Conservation (phyloP, 2,113 vertebrate species). For the Poecilia latipinna region DNA sequence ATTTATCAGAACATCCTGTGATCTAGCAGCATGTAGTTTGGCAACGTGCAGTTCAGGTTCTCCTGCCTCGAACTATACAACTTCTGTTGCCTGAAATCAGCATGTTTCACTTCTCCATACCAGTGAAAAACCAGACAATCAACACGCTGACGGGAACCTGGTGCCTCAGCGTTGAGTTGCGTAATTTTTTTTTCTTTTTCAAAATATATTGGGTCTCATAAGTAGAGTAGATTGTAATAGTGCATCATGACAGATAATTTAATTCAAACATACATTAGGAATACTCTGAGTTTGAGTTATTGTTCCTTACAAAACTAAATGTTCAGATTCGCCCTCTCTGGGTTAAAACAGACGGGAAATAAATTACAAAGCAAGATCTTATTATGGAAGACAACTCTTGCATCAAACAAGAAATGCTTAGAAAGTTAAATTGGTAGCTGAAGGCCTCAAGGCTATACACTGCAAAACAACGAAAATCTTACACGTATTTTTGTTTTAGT, state of each 20-base stretch:
- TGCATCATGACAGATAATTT: neutral
- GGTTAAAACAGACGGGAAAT: neutral
- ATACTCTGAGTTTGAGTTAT: neutral
- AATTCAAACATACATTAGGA: too few species aligned
- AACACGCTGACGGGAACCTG: neutral
- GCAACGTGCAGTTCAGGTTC: too few species aligned
- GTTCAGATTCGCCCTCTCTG: neutral
- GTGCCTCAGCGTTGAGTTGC: neutral
- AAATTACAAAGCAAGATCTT: neutral
- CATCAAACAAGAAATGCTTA: neutral
- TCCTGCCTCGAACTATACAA: neutral
- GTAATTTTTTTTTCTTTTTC: neutral
- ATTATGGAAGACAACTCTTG: neutral
- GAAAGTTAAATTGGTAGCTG: neutral
- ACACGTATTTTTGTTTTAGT: too few species aligned
- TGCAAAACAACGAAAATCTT: too few species aligned
- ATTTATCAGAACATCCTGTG: neutral
- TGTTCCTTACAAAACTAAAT: neutral
- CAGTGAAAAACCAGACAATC: neutral
- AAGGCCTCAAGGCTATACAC: neutral
- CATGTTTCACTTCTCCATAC: neutral
- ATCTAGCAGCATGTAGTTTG: neutral
- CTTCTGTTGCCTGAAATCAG: neutral
- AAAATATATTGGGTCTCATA: neutral
- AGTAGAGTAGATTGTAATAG: neutral